Evolutionary conservation across 2,797 vertebrate genomes (phyloP).

Genomic region (Graptemys geographica): DNA sequence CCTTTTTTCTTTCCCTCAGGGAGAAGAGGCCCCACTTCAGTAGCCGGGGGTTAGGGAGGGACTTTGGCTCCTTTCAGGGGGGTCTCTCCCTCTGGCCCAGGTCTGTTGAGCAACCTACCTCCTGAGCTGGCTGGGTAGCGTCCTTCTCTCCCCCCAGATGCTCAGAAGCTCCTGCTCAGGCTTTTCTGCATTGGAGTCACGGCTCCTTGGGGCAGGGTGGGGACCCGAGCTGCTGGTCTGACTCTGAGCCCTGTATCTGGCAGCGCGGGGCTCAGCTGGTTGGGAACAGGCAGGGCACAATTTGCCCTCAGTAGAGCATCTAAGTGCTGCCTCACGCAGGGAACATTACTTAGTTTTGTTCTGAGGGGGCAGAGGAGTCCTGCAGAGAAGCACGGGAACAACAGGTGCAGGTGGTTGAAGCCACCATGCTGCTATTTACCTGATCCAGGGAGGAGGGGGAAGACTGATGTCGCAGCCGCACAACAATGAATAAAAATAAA

Average conservation of each 20-base stretch:
- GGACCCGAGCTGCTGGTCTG: not conserved
- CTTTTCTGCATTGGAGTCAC: not conserved
- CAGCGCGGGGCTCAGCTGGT: not conserved
- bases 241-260: not conserved
- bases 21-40: not conserved
- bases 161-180: not conserved
- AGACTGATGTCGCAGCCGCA: not conserved
- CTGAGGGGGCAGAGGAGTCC: not conserved
- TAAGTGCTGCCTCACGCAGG: not conserved
- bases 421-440: not conserved
- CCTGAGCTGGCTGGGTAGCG: not conserved
- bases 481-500: not conserved
- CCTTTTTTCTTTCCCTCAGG: not conserved
- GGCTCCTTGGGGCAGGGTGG: not conserved
- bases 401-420: not conserved
- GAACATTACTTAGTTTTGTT: not conserved
- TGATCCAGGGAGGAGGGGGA: not conserved
- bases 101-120: not conserved
- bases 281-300: not conserved
- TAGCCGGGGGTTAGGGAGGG: not conserved
- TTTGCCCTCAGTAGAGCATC: not conserved
- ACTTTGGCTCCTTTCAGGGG: not conserved
- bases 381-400: not conserved
- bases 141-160: not conserved
- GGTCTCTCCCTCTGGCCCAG: not conserved